Evolutionary conservation across 2,113 vertebrate genomes (phyloP).

Genomic region (Bos taurus): ARS-UCD2.0 NC_037338.1:89555001-89555500

Average conservation of each 20-base stretch:
- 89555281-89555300: not conserved
- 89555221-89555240: not conserved
- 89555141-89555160: not conserved
- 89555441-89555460: not conserved
- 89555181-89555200: not conserved
- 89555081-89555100: not conserved
- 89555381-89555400: accelerated
- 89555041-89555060: not conserved
- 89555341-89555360: not conserved
- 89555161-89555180: not conserved
- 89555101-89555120: not conserved
- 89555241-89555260: not conserved
- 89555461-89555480: not conserved
- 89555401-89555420: not conserved
- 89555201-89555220: not conserved
- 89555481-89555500: not conserved
- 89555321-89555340: not conserved
- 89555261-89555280: not conserved
- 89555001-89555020: not conserved
- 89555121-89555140: not conserved
- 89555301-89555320: not conserved
- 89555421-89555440: not conserved
- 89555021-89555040: not conserved
- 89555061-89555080: not conserved
- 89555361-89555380: not conserved